phyloP scores from a whole-genome alignment of 1,140 invertebrate genomes.

The Zaprionus lachaisei region DNA sequence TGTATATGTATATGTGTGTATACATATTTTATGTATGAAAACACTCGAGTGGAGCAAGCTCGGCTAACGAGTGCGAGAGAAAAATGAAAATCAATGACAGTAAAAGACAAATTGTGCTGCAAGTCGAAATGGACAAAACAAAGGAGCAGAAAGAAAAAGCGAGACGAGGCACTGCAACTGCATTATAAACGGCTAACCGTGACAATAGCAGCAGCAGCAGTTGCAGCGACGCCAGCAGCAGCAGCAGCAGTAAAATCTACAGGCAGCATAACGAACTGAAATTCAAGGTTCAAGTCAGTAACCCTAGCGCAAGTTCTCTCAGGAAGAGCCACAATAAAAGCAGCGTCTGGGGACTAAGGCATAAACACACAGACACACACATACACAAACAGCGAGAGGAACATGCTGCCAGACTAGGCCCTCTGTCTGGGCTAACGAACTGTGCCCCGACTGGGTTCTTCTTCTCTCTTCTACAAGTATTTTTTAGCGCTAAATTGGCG shows the following conservation, averaged over 20 bases:
- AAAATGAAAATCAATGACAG: constrained; percentile 80
- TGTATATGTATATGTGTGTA: background rate
- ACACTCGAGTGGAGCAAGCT: constrained; percentile 33
- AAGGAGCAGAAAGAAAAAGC: constrained; percentile 48
- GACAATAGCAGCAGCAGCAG: constrained; percentile 47
- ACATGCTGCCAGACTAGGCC: constrained; percentile 10
- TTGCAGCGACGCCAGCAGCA: constrained; percentile 31
- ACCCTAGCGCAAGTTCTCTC: constrained; percentile 65
- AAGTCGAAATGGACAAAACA: constrained; percentile 71
- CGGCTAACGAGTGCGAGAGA: constrained; percentile 67
- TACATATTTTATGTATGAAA: constrained; percentile 13
- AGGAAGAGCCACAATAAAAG: constrained; percentile 69
- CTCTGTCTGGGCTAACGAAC: constrained; percentile 64
- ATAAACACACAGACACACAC: constrained; percentile 57
- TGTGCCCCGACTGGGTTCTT: constrained; percentile 28
- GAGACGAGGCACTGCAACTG: constrained; percentile 28
- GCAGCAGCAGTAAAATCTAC: constrained; percentile 32
- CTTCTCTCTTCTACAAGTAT: constrained; percentile 30
- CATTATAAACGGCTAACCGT: constrained; percentile 72
- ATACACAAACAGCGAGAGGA: constrained; percentile 15
- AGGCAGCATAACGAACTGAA: constrained; percentile 75
- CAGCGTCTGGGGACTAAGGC: constrained; percentile 57
- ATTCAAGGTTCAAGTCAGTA: constrained; percentile 83
- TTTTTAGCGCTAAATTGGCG: constrained; percentile 76
- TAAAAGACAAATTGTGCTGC: constrained; percentile 81